Evolutionary conservation across 2,888 invertebrate genomes (phyloP), one percentile per base, ranked within the genome.

Genomic region (Phortica okadai): DNA sequence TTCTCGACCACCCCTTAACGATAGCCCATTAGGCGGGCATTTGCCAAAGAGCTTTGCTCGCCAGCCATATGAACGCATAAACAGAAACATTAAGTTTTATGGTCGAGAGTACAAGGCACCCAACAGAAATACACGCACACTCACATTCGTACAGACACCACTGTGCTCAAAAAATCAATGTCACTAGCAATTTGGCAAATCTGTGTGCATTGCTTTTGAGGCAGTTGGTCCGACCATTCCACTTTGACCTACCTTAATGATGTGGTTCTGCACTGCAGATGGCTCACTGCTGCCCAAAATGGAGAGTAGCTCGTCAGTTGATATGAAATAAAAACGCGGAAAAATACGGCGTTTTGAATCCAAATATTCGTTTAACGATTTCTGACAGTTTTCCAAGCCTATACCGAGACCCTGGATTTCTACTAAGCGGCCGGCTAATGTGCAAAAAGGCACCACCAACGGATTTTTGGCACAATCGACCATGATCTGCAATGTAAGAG

Each of bases 291-390:
- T 97, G 14, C 98, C 98, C 73, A 98, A 93, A 83, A 98, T 97
- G 2, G 96, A 96, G 7, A 98, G 93, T 81, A 98, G 91, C 90
- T 98, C 98, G 87, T 98, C 97, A 44, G 98, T 98, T 3, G 98
- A 98, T 88, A 98, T 96, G 91, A 98, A 98, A 92, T 96, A 98
- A 92, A 98, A 98, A 73, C 98, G 92, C 2, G 98, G 97, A 91
- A 98, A 98, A 80, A 96, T 94, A 78, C 96, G 94, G 69, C 98
- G 93, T 91, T 98, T 98, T 0, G 95, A 94, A 90, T 97, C 97
- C 81, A 98, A 92, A 90, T 98, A 98, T 88, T 97, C 97, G 87
- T 96, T 96, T 74, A 98, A 92, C 0, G 97, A 97, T 90, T 98
- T 98, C 91, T 97, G 97, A 90, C 98, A 98, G 90, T 94, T 95